Evolutionary conservation across 1,140 invertebrate species (phyloP), one percentile per base, ranked within the genome.

Genomic region (Zaprionus nigranus): DNA sequence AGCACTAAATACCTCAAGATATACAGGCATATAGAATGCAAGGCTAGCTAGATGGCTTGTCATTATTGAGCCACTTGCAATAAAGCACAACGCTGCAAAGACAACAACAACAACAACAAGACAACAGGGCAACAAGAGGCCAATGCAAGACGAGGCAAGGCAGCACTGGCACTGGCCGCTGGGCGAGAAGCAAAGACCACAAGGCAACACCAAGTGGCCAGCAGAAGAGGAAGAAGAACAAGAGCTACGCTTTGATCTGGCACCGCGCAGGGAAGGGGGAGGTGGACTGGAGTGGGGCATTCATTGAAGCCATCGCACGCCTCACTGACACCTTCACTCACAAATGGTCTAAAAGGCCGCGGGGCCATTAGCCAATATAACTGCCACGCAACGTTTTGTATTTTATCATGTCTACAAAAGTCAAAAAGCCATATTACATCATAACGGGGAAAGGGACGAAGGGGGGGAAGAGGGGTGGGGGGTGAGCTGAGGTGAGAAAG

Each of bases 371-470:
- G 85, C 85, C 85, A 88, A 88, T 88, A 88, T 88, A 88, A 85
- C 84, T 90, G 84, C 84, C 85, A 90, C 81, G 85, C 85, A 90
- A 90, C 81, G 85, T 90, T 85, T 88, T 90, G 85, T 90, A 88
- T 88, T 88, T 88, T 88, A 88, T 90, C 85, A 88, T 88, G 85
- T 85, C 85, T 90, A 88, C 85, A 88, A 88, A 88, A 88, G 85
- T 88, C 85, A 90, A 85, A 88, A 88, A 90, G 85, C 85, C 81
- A 88, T 90, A 88, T 88, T 88, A 88, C 85, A 88, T 88, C 85
- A 88, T 88, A 88, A 81, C 75, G 75, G 77, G 53, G 3, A 26
- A 24, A 67, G 62, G 43, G 68, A 51, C 58, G 70, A 75, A 60
- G 62, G 26, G 34, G 54, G 22, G 13, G n/a, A 34, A 22, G 30